Evolutionary conservation across 2,888 invertebrate genomes (phyloP).

Genomic region (Nasonia oneida): DNA sequence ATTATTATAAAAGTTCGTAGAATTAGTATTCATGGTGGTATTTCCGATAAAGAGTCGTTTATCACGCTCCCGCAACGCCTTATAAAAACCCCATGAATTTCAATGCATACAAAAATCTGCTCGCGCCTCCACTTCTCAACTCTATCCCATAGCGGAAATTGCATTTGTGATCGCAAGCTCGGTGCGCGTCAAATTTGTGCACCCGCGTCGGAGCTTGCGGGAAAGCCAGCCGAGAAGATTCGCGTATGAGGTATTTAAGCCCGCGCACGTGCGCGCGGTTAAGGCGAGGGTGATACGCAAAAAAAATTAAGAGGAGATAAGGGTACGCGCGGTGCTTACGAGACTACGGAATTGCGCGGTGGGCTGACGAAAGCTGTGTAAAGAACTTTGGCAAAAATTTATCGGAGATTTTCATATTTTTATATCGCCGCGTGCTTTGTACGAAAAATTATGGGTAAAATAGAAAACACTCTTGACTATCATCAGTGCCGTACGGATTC

Average conservation of each 20-base stretch:
- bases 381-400: neutral
- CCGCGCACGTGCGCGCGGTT: slow-evolving; percentile 22
- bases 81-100: slow-evolving; percentile 54
- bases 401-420: neutral
- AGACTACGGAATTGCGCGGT: neutral
- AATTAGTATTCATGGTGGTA: slow-evolving; percentile 51
- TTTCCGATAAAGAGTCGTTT: slow-evolving; percentile 52
- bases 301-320: slow-evolving; percentile 35
- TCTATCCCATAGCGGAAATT: slow-evolving; percentile 61
- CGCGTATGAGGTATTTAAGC: slow-evolving; percentile 42
- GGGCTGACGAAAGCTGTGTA: neutral
- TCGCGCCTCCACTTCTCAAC: slow-evolving; percentile 35
- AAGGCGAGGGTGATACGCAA: slow-evolving; percentile 1
- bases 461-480: too few relatives aligned
- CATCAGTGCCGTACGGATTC: neutral
- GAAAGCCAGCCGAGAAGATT: neutral
- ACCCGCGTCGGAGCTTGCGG: neutral
- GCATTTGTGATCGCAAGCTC: slow-evolving; percentile 56
- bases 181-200: slow-evolving; percentile 26
- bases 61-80: slow-evolving; percentile 50
- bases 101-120: slow-evolving; percentile 59
- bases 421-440: neutral
- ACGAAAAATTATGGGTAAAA: neutral
- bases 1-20: slow-evolving; percentile 19
- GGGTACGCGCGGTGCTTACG: neutral